Evolutionary conservation across 2,888 invertebrate genomes (phyloP), one percentile per base, ranked within the genome.

Genomic region (Ophion ventricosus): DNA sequence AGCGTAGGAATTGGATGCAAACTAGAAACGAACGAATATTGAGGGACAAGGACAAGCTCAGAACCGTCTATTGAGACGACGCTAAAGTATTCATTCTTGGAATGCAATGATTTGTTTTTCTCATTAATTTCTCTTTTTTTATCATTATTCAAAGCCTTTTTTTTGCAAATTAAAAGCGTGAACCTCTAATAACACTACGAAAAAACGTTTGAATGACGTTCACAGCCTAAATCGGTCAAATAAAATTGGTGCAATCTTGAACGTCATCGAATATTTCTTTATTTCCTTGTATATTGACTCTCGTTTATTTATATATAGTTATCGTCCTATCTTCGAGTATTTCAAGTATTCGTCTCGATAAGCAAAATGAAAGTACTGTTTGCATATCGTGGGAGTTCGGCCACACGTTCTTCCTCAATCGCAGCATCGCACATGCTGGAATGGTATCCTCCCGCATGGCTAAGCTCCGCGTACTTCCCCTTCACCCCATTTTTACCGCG

Each of bases 371-470:
- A 69, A 69, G 74, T 74, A 61, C 23, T 40, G 80, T 63, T 59
- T 49, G 49, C 43, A 54, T 59, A 57, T 73, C 67, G 73, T 67
- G 74, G 79, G 64, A 72, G 79, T 66, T 73, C 73, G 25, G 73
- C 64, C 49, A 57, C 66, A 66, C 67, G 61, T 78, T 78, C 29
- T 82, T 63, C 78, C 72, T n/a, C 17, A 23, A 49, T 73, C 57
- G 35, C 56, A 29, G 43, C 67, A 74, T 64, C 57, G 69, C 63
- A 64, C 56, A 63, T 49, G 59, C 57, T 43, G 25, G n/a, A 61
- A 81, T 69, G 56, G n/a, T 61, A 70, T 81, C 35, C 72, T 76
- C 56, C 72, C 69, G 76, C 49, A 77, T 70, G 70, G 77, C 40
- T 70, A 78, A 78, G 64, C 70, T 79, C 57, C 64, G 25, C 70